phyloP scores from a whole-genome alignment of 1,140 invertebrate species.

The Cyphomyrmex costatus region DNA sequence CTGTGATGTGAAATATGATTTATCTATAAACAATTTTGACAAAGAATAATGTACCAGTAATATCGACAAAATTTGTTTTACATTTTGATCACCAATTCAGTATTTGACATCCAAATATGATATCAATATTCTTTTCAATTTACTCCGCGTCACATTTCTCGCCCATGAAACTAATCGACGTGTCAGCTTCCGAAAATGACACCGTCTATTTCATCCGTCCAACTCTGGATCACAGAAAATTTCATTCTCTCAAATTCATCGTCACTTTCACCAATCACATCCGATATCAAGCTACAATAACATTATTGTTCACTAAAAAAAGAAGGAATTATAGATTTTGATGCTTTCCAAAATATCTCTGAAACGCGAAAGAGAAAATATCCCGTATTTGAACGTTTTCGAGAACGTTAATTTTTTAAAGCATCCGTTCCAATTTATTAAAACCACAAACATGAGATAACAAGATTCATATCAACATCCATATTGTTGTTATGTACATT shows the following conservation, averaged over 20 bases:
- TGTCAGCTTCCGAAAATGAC: slow-evolving; percentile 22
- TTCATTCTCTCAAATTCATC: slow-evolving; percentile 2
- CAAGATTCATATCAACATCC: not conserved
- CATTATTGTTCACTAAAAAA: not conserved
- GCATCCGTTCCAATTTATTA: slow-evolving; percentile 21
- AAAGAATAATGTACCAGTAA: not conserved
- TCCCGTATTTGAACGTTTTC: not conserved
- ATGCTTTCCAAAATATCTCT: not conserved
- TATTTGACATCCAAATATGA: not conserved
- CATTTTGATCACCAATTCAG: not conserved
- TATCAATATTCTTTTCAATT: not conserved
- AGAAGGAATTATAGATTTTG: not conserved
- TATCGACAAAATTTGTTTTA: slow-evolving; percentile 1
- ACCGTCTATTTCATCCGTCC: slow-evolving; percentile 8
- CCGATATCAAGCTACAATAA: not conserved
- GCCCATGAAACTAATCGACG: not conserved
- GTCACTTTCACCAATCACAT: not conserved
- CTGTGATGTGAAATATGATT: not conserved
- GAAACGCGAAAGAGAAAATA: not conserved
- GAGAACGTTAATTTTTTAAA: slow-evolving; percentile 26
- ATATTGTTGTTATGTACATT: slow-evolving; percentile 33
- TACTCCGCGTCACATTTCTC: not conserved
- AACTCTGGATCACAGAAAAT: not conserved
- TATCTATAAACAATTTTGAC: not conserved
- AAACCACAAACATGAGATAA: not conserved